These are phyloP conservation scores for Rhinolophus sinicus DNA, from an alignment of 2,113 vertebrate genomes.

Conservation along the genomic window DNA sequence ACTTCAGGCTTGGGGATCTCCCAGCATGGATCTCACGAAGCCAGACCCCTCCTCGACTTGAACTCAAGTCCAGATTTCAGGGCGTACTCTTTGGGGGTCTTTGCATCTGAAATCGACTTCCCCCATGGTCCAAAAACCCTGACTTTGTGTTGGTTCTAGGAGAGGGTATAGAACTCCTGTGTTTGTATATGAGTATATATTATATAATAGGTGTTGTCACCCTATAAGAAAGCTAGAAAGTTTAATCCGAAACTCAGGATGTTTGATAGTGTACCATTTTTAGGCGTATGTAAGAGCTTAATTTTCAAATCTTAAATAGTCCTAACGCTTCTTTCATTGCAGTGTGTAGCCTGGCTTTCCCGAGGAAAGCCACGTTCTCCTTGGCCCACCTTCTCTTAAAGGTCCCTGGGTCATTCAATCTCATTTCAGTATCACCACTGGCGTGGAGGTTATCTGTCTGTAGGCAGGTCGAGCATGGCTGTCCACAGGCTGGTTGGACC, in stretches of 20 bases:
- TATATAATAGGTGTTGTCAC: background rate
- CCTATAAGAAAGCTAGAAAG: background rate
- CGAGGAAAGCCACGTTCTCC: background rate
- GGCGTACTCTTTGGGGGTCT: background rate
- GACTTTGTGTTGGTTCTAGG: background rate
- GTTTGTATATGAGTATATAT: background rate
- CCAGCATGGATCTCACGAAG: fast-evolving
- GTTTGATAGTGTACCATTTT: background rate
- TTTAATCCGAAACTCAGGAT: background rate
- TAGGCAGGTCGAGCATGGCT: background rate
- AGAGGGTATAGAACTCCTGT: background rate
- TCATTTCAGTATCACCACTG: fast-evolving
- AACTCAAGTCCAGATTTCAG: background rate
- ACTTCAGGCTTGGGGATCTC: background rate
- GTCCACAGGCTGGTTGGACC: background rate
- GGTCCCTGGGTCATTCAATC: background rate
- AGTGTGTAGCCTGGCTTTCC: background rate
- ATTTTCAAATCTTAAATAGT: background rate
- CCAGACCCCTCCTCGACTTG: background rate
- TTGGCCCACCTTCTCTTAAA: background rate
- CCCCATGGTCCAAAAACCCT: no score
- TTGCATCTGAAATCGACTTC: background rate
- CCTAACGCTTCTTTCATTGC: background rate
- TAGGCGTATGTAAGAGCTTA: background rate
- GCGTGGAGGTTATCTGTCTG: background rate